Percentiles rank a stretch among this genome's conserved stretches.
Conservation (phyloP, 2,113 vertebrate genomes). For the Aphyosemion australe region DNA sequence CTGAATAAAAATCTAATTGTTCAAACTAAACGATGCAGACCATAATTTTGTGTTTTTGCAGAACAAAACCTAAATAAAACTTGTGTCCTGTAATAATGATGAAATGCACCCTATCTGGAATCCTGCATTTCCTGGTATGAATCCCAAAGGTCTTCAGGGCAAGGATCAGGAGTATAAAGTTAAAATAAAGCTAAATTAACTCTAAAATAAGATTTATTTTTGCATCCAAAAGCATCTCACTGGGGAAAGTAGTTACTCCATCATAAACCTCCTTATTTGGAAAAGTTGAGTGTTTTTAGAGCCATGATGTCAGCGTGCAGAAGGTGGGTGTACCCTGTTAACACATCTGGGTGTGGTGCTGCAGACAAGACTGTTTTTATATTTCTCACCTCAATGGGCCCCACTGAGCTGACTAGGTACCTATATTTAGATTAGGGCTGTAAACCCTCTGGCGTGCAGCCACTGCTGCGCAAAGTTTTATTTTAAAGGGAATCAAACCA, state of each 20-base stretch:
- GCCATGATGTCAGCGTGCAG: slow-evolving; percentile 53
- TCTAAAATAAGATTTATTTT: neutral
- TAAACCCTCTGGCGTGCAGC: slow-evolving; percentile 38
- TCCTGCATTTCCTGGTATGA: too few species aligned
- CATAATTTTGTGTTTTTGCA: too few species aligned
- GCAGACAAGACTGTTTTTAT: slow-evolving; percentile 69
- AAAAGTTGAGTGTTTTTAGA: slow-evolving; percentile 1
- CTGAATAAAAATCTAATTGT: too few species aligned
- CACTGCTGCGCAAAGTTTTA: neutral
- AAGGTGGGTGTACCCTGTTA: slow-evolving; percentile 47
- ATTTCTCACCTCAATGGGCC: slow-evolving; percentile 56
- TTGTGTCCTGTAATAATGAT: too few species aligned
- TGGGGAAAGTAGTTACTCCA: neutral
- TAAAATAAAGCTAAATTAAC: neutral
- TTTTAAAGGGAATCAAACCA: neutral
- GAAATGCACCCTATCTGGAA: too few species aligned
- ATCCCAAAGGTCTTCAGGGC: slow-evolving; percentile 10
- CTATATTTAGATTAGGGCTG: slow-evolving; percentile 66
- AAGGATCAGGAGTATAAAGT: slow-evolving; percentile 9
- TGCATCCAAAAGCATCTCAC: too few species aligned
- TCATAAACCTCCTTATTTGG: slow-evolving; percentile 52
- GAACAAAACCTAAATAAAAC: too few species aligned
- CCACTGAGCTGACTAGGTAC: slow-evolving; percentile 54
- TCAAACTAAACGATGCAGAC: too few species aligned
- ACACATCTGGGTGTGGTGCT: slow-evolving; percentile 68